Conservation (phyloP, 2,797 vertebrate genomes). For the Loriculus beryllinus region DNA sequence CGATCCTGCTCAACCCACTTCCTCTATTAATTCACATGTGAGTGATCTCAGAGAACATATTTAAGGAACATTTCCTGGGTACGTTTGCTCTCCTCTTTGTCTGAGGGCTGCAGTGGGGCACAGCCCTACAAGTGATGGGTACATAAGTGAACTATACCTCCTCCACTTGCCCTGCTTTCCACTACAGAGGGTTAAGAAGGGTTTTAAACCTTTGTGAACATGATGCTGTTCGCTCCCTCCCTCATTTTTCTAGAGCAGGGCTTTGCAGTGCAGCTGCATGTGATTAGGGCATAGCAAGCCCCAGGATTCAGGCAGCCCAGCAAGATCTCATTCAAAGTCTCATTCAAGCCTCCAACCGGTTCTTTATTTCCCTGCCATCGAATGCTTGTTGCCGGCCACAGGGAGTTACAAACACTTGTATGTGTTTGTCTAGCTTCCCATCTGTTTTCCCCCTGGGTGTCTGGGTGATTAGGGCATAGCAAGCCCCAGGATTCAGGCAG, state of each 20-base stretch:
- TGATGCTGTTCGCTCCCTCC: not conserved
- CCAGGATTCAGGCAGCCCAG: not conserved
- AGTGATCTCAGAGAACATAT: not conserved
- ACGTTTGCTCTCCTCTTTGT: not conserved
- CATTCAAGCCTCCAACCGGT: not conserved
- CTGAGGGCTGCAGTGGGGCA: not conserved
- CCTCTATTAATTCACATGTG: not conserved
- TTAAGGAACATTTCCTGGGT: not conserved
- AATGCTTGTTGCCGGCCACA: not conserved
- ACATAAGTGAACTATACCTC: rapidly evolving
- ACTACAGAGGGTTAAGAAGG: not conserved
- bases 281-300: not conserved
- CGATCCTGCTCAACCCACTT: not conserved
- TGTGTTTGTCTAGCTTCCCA: not conserved
- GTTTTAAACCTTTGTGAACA: not conserved
- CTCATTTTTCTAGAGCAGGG: not conserved
- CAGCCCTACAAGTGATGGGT: not conserved
- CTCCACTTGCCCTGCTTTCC: not conserved
- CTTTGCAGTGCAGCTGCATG: not conserved
- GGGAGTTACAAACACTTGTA: not conserved
- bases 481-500: too few species aligned
- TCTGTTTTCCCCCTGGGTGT: not conserved
- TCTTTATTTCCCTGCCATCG: not conserved
- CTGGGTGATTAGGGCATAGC: too few species aligned
- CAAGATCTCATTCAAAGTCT: not conserved